phyloP scores from a whole-genome alignment of 2,797 vertebrate species.

The Podarcis lilfordi region DNA sequence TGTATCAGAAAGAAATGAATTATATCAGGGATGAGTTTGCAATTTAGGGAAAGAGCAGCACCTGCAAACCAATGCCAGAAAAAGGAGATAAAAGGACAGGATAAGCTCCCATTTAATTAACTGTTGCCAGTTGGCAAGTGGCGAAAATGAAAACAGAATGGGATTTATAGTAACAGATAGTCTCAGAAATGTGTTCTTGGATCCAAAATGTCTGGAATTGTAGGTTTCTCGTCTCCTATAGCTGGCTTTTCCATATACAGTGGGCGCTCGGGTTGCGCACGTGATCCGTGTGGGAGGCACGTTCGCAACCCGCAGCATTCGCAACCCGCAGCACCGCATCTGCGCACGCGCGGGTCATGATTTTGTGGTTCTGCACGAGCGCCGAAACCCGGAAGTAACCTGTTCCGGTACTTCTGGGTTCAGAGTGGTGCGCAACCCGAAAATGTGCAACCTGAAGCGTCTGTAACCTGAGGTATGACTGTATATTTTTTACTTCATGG shows the following conservation, averaged over 20 bases:
- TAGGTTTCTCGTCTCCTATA: background rate
- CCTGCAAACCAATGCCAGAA: background rate
- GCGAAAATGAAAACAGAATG: background rate
- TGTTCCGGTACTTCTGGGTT: too few species aligned
- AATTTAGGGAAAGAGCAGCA: constrained; percentile 13
- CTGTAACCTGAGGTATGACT: too few species aligned
- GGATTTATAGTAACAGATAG: background rate
- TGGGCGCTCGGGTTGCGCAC: too few species aligned
- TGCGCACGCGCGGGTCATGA: too few species aligned
- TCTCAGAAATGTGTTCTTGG: background rate
- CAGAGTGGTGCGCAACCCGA: too few species aligned
- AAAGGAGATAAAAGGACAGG: background rate
- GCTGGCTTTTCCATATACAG: background rate
- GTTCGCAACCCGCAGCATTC: too few species aligned
- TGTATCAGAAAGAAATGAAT: background rate
- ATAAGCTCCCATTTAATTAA: background rate
- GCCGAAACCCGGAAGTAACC: too few species aligned
- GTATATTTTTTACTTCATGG: background rate
- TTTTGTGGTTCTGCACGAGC: too few species aligned
- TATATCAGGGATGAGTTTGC: constrained; percentile 10
- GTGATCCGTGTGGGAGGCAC: too few species aligned
- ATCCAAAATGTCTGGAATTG: background rate
- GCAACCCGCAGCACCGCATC: too few species aligned
- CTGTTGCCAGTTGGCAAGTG: background rate
- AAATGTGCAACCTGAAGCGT: too few species aligned